Evolutionary conservation across 2,797 vertebrate species (phyloP).

Genomic region (Microhierax caerulescens): DNA sequence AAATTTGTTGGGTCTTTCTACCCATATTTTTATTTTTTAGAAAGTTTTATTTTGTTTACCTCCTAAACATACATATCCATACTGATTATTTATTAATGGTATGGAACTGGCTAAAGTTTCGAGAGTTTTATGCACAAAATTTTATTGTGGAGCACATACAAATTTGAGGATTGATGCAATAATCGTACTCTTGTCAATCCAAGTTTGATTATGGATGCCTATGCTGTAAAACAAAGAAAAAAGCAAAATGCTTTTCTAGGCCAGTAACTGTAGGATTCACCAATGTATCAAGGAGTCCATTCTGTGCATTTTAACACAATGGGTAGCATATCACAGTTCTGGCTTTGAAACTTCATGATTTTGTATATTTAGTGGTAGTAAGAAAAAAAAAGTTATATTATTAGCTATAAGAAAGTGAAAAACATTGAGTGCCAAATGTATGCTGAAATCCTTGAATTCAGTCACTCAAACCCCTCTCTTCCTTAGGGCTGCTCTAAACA

Average conservation of each 20-base stretch:
- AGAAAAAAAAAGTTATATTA: neutral
- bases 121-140: neutral
- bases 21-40: neutral
- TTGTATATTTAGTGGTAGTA: neutral
- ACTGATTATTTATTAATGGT: neutral
- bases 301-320: neutral
- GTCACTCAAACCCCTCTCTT: neutral
- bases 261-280: neutral
- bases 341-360: neutral
- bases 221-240: neutral
- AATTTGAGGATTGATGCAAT: neutral
- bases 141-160: neutral
- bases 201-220: neutral
- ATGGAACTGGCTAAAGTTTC: neutral
- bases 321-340: neutral
- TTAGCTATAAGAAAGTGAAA: neutral
- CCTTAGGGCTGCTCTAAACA: constrained; percentile 6
- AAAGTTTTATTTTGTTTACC: neutral
- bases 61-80: neutral
- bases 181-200: neutral
- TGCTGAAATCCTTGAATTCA: neutral
- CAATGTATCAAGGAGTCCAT: neutral
- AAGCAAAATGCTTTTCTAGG: neutral
- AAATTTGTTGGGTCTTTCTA: neutral
- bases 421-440: neutral